phyloP scores from a whole-genome alignment of 2,888 invertebrate species.

The Nineta flava region DNA sequence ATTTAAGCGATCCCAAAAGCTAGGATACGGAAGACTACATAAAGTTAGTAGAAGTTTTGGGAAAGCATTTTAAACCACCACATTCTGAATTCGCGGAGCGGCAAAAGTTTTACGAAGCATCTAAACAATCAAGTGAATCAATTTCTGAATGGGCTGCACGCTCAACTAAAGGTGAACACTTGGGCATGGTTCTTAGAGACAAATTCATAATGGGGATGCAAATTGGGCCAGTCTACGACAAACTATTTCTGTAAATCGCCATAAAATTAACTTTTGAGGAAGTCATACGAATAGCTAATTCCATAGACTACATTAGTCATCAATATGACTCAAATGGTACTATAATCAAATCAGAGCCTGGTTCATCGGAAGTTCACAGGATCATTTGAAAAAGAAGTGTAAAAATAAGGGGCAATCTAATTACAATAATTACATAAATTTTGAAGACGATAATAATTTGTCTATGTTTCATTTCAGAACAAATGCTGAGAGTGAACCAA shows the following conservation, averaged over 20 bases:
- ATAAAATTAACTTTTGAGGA: too few relatives aligned
- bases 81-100: background rate
- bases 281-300: too few relatives aligned
- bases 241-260: background rate
- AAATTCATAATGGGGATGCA: background rate
- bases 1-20: background rate
- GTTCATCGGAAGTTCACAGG: too few relatives aligned
- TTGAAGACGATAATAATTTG: too few relatives aligned
- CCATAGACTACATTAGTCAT: too few relatives aligned
- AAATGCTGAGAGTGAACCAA: too few relatives aligned
- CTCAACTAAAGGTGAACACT: background rate
- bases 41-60: background rate
- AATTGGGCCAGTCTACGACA: background rate
- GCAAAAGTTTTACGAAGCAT: background rate
- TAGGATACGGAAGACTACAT: background rate
- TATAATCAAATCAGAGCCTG: too few relatives aligned
- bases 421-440: too few relatives aligned
- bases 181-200: background rate
- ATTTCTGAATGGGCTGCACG: background rate
- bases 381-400: too few relatives aligned
- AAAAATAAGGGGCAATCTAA: too few relatives aligned
- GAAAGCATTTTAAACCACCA: background rate
- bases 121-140: background rate
- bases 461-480: too few relatives aligned
- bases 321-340: too few relatives aligned